phyloP scores from a whole-genome alignment of 2,797 vertebrate species.

The Malacoctenus gilli region DNA sequence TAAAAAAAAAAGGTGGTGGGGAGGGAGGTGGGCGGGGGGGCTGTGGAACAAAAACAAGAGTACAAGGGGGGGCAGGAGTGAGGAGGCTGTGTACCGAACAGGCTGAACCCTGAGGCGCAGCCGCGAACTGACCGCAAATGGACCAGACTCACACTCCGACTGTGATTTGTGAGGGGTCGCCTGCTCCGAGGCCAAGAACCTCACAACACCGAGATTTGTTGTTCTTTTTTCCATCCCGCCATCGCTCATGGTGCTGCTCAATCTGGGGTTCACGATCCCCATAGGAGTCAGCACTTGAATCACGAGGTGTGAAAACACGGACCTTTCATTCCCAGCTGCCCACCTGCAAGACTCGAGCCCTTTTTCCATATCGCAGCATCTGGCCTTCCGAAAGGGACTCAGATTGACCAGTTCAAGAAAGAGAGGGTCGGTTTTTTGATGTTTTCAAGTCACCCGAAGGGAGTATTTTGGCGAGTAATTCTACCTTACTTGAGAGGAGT shows the following conservation, averaged over 20 bases:
- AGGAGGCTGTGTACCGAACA: slow-evolving; percentile 3
- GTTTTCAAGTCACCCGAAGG: too few relatives aligned
- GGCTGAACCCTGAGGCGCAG: slow-evolving; percentile 47
- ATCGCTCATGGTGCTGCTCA: slow-evolving; percentile 25
- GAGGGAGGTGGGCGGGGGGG: slow-evolving; percentile 15
- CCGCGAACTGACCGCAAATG: slow-evolving; percentile 69
- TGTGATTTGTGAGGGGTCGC: slow-evolving; percentile 70
- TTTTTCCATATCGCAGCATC: slow-evolving; percentile 37
- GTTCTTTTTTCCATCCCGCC: slow-evolving; percentile 31
- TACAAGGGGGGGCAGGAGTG: slow-evolving; percentile 21
- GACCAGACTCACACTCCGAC: slow-evolving; percentile 59
- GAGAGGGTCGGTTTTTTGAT: too few relatives aligned
- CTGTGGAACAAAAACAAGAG: slow-evolving; percentile 49
- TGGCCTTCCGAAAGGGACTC: slow-evolving; percentile 36
- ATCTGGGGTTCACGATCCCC: slow-evolving; percentile 39
- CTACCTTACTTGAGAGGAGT: too few relatives aligned
- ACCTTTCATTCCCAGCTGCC: slow-evolving; percentile 44
- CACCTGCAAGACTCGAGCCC: slow-evolving; percentile 40
- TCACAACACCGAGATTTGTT: slow-evolving; percentile 39
- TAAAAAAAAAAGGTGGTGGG: too few relatives aligned
- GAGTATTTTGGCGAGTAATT: too few relatives aligned
- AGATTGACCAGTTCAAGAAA: too few relatives aligned
- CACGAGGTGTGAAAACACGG: slow-evolving; percentile 59
- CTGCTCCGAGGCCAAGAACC: slow-evolving; percentile 55
- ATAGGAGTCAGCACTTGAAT: slow-evolving; percentile 42